A percentile compares a stretch with the other conserved stretches of the same genome.
Evolutionary conservation across 1,140 invertebrate species (phyloP).

Genomic region (Ips typographus): DNA sequence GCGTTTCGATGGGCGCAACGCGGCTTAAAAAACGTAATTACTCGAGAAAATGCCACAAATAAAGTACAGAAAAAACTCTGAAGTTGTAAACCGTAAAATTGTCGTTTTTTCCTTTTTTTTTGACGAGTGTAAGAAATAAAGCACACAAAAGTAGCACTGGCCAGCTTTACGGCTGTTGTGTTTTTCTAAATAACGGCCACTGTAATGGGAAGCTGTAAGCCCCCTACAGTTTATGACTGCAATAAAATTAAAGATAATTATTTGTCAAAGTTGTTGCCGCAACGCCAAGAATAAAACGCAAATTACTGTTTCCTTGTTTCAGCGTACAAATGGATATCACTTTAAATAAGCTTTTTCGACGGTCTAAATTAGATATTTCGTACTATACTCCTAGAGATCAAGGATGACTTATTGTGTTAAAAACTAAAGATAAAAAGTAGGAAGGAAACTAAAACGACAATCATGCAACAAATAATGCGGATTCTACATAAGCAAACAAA

Average conservation of each 20-base stretch:
- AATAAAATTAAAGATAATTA: constrained; percentile 6
- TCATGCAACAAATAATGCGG: no score
- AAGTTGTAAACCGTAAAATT: constrained; percentile 28
- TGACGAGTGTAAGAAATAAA: constrained; percentile 27
- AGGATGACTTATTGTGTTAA: no score
- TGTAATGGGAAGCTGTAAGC: constrained; percentile 8
- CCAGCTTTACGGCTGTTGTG: constrained; percentile 13
- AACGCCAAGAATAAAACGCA: no score
- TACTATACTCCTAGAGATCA: no score
- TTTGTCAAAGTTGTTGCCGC: neutral
- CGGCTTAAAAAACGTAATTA: constrained; percentile 31
- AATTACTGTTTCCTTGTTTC: no score
- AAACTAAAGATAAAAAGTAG: no score
- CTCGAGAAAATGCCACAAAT: constrained; percentile 28
- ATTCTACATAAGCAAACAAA: no score
- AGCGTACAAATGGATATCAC: no score
- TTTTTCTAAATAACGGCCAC: constrained; percentile 6
- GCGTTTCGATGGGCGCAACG: constrained; percentile 19
- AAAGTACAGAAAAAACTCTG: constrained; percentile 27
- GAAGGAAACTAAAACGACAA: no score
- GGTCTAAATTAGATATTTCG: no score
- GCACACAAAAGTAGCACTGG: neutral
- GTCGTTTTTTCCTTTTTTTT: constrained; percentile 18
- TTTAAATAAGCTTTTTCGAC: no score
- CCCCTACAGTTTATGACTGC: neutral